These are phyloP conservation scores for Philopotamus ludificatus DNA, from an alignment of 1,140 invertebrate species.

Conservation along the genomic window DNA sequence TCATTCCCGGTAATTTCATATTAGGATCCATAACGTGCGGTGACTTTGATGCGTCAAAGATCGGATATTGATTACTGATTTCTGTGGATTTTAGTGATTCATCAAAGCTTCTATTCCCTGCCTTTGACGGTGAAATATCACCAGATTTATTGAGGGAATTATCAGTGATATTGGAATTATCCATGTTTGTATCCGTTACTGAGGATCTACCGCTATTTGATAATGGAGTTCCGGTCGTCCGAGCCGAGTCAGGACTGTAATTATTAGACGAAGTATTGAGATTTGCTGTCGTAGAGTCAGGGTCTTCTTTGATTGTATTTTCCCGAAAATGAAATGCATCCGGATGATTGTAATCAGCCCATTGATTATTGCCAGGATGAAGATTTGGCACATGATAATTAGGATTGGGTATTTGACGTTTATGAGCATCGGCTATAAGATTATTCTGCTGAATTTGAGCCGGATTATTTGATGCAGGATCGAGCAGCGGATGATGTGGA, in stretches of 20 bases:
- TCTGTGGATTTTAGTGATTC: conserved; percentile 41
- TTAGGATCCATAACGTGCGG: conserved; percentile 49
- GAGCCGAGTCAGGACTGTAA: conserved; percentile 52
- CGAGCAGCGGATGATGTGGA: conserved; percentile 45
- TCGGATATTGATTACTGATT: conserved; percentile 44
- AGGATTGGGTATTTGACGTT: conserved; percentile 30
- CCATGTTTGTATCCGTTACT: conserved; percentile 27
- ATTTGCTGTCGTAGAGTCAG: conserved; percentile 64
- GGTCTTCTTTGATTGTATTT: conserved; percentile 61
- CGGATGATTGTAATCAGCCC: conserved; percentile 55
- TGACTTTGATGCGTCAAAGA: conserved; percentile 46
- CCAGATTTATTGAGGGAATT: conserved; percentile 25
- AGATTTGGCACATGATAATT: conserved; percentile 46
- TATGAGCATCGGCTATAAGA: conserved; percentile 49
- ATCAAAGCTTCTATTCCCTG: conserved; percentile 26
- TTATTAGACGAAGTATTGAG: conserved; percentile 52
- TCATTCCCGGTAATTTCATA: conserved; percentile 49
- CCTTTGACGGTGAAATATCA: conserved; percentile 27
- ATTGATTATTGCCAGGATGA: conserved; percentile 54
- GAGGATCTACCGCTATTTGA: conserved; percentile 33
- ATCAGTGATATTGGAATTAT: conserved; percentile 20
- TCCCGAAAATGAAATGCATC: conserved; percentile 49
- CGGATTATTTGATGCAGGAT: conserved; percentile 46
- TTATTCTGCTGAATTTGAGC: conserved; percentile 33
- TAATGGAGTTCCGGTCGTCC: conserved; percentile 35